phyloP scores from a whole-genome alignment of 2,113 vertebrate species.

The Rhinogobius similis region DNA sequence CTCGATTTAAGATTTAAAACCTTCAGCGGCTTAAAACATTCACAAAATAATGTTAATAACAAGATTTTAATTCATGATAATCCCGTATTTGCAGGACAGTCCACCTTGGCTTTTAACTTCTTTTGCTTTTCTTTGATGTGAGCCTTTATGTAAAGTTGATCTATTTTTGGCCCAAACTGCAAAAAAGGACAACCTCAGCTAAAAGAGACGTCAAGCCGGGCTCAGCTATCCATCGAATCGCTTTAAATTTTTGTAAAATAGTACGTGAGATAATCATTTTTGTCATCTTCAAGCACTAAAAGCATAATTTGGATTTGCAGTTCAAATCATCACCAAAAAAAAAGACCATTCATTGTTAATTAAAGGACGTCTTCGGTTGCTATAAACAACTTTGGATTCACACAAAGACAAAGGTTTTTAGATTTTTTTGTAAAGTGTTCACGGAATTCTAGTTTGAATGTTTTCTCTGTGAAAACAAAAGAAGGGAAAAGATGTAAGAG shows the following conservation, averaged over 20 bases:
- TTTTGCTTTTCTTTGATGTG: background rate
- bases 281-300: too few species aligned
- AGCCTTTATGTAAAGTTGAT: background rate
- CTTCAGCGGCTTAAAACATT: background rate
- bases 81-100: background rate
- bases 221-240: background rate
- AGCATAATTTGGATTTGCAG: too few species aligned
- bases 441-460: background rate
- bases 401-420: background rate
- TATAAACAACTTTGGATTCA: too few species aligned
- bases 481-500: conserved; percentile 14
- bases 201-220: background rate
- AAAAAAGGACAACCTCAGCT: background rate
- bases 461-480: conserved; percentile 23
- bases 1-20: too few species aligned
- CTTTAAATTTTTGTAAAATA: background rate
- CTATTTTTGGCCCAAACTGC: background rate
- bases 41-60: background rate
- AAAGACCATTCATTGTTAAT: too few species aligned
- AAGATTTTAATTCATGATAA: background rate
- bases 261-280: background rate
- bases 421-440: background rate
- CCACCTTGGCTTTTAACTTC: background rate
- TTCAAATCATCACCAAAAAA: too few species aligned
- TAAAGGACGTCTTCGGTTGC: too few species aligned